Percentiles rank a stretch among this genome's conserved stretches.
Evolutionary conservation across 2,797 vertebrate genomes (phyloP).

Genomic region (Periparus ater): DNA sequence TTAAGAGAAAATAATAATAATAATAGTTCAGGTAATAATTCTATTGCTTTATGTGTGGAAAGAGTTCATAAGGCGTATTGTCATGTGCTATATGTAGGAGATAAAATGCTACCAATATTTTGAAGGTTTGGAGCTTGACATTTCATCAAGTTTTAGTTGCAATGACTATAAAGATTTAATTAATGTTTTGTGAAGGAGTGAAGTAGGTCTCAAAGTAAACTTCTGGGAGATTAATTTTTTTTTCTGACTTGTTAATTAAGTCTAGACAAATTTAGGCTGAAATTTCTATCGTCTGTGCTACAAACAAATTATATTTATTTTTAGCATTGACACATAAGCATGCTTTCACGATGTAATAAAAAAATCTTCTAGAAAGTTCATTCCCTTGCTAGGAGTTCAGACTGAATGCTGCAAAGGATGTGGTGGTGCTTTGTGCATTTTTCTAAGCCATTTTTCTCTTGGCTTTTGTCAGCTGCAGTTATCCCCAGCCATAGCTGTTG

Average conservation of each 20-base stretch:
- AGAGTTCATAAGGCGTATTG: not conserved
- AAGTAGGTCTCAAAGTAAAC: not conserved
- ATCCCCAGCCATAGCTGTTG: not conserved
- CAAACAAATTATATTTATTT: not conserved
- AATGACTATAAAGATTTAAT: not conserved
- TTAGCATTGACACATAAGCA: not conserved
- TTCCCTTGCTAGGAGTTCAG: not conserved
- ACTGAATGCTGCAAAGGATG: not conserved
- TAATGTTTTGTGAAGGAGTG: not conserved
- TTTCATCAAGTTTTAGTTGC: not conserved
- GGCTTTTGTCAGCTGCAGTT: not conserved
- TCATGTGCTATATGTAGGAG: not conserved
- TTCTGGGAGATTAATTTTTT: not conserved
- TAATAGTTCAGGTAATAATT: not conserved
- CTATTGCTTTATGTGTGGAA: not conserved
- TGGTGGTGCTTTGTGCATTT: not conserved
- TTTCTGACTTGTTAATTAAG: not conserved
- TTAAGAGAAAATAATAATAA: not conserved
- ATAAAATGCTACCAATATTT: not conserved
- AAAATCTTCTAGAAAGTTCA: not conserved
- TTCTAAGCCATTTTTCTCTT: not conserved
- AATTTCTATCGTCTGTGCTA: not conserved
- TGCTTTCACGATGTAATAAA: not conserved
- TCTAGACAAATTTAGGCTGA: not conserved
- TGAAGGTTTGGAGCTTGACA: not conserved